Evolutionary conservation across 2,888 invertebrate species (phyloP), one percentile per base, ranked within the genome.

Genomic region (Stratiomys singularior): DNA sequence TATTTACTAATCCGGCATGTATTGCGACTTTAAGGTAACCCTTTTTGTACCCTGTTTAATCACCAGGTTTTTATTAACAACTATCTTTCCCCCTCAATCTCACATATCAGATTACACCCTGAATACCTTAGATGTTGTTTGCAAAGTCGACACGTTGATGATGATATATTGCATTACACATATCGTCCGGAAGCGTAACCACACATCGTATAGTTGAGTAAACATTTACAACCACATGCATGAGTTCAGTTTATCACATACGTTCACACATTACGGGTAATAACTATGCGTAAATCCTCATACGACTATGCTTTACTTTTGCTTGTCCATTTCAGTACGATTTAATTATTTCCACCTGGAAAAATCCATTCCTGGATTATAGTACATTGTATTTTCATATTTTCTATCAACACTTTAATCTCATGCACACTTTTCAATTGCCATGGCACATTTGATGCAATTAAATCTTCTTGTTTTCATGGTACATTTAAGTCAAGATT

Each of bases 311-410:
- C 52, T 18, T 21, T 18, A 4, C 4, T 52, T 52, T 52, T 21
- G 4, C 52, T 52, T 9, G 37, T 37, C 3, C 9, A 37, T 4
- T 3, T 4, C 52, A 21, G 7, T 13, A 15, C 15, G 52, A 52
- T 52, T 52, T 52, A 21, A 52, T 52, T 52, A 52, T 52, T 52
- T 52, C 52, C 52, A 52, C 52, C 52, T 52, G 52, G 21, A 21
- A 52, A 21, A 52, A 21, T 52, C 15, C 37, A 37, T 37, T 37
- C 9, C 37, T 37, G 37, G n/a, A 37, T 37, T 37, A 37, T 5
- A 37, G 37, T 37, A 9, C 9, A 37, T 37, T 37, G 9, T 5
- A 37, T 37, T 9, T 3, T 37, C n/a, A 9, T 9, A 37, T 37
- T 37, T 37, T 37, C 37, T 9, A 37, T 37, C 37, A 5, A 37